These are phyloP conservation scores for Entomobrya proxima DNA, from an alignment of 2,888 invertebrate genomes.

Conservation along the genomic window DNA sequence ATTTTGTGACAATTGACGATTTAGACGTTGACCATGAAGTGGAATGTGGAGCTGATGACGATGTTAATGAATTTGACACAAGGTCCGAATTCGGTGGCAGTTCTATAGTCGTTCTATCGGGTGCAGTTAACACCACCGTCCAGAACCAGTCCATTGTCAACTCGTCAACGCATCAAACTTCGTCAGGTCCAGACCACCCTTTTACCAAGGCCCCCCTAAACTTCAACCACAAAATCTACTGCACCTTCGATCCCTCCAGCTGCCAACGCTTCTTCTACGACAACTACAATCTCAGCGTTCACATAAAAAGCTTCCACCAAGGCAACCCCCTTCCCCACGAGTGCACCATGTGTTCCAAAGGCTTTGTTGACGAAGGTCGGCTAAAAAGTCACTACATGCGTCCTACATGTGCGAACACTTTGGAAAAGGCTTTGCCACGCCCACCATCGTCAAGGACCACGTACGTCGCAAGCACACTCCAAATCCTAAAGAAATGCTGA, in stretches of 20 bases:
- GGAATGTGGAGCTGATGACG: too few relatives aligned
- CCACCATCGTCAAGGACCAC: not conserved
- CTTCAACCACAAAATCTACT: not conserved
- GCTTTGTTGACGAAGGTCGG: not conserved
- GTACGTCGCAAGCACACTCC: not conserved
- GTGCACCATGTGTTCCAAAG: not conserved
- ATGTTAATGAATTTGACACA: too few relatives aligned
- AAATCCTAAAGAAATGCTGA: too few relatives aligned
- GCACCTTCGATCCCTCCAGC: not conserved
- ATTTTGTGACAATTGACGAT: too few relatives aligned
- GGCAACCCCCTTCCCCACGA: conserved; percentile 10
- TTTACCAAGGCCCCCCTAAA: not conserved
- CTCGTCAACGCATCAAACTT: too few relatives aligned
- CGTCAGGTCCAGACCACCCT: not conserved
- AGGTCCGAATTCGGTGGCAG: too few relatives aligned
- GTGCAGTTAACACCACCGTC: too few relatives aligned
- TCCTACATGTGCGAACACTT: not conserved
- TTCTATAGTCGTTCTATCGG: too few relatives aligned
- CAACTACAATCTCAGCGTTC: not conserved
- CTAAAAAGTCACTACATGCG: not conserved
- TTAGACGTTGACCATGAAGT: too few relatives aligned
- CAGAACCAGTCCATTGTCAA: too few relatives aligned
- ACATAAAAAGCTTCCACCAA: not conserved
- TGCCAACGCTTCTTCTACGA: not conserved
- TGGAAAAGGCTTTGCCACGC: not conserved